A percentile compares a stretch with the other conserved stretches of the same genome.
Evolutionary conservation across 53 echinoderm and acorn worm species (phyloP).

Genomic region (Apostichopus leukothele): DNA sequence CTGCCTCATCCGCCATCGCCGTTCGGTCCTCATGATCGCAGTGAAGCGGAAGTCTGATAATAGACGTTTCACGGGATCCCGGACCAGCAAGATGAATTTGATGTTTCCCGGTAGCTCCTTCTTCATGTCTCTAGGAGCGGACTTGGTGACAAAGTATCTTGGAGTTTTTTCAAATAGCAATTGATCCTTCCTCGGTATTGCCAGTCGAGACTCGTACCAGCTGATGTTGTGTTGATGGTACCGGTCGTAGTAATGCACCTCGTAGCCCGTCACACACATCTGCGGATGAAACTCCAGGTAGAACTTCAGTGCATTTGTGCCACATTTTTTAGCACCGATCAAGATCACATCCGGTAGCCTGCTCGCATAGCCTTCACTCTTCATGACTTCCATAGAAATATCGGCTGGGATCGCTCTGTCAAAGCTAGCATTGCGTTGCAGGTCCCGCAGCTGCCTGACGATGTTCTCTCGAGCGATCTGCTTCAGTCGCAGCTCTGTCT

Average conservation of each 20-base stretch:
- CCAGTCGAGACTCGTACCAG: slow-evolving; percentile 72
- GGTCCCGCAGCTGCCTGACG: too few relatives aligned
- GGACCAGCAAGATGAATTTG: neutral
- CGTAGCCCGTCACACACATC: slow-evolving; percentile 70
- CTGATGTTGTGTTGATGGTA: slow-evolving; percentile 65
- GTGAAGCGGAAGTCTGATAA: neutral
- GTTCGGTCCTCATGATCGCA: neutral
- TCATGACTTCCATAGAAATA: too few relatives aligned
- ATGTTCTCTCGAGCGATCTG: too few relatives aligned
- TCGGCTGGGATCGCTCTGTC: too few relatives aligned
- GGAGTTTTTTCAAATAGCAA: slow-evolving; percentile 82
- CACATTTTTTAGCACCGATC: slow-evolving; percentile 87
- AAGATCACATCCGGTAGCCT: slow-evolving; percentile 66
- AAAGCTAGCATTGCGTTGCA: too few relatives aligned
- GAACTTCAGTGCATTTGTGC: slow-evolving; percentile 80
- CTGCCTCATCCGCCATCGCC: neutral
- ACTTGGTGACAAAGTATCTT: slow-evolving; percentile 72
- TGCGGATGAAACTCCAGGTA: slow-evolving; percentile 76
- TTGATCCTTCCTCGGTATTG: slow-evolving; percentile 51
- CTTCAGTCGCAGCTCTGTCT: too few relatives aligned
- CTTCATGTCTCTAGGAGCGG: slow-evolving; percentile 60
- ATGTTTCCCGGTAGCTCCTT: neutral
- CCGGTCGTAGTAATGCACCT: slow-evolving; percentile 86
- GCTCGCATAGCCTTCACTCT: neutral
- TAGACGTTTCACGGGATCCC: neutral